Evolutionary conservation across 2,797 vertebrate species (phyloP).

Genomic region (Poecilia velifera): DNA sequence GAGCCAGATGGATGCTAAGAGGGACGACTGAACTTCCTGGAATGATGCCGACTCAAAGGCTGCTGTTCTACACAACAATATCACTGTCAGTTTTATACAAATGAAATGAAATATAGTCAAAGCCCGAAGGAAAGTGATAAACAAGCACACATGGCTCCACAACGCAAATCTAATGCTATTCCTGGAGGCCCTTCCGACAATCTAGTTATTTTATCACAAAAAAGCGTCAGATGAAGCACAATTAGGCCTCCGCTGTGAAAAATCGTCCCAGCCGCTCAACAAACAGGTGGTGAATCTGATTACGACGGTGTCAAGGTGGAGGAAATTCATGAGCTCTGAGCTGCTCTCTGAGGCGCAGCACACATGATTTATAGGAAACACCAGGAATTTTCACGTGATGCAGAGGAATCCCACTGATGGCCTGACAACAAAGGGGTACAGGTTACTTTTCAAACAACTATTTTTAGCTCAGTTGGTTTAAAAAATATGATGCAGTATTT

Average conservation of each 20-base stretch:
- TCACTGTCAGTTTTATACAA: conserved; percentile 20
- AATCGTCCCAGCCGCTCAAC: conserved; percentile 49
- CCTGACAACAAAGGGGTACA: background rate
- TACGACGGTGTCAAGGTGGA: conserved; percentile 58
- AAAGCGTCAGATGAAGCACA: conserved; percentile 52
- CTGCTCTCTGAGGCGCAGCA: conserved; percentile 46
- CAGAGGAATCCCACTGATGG: conserved; percentile 40
- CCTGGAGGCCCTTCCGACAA: conserved; percentile 48
- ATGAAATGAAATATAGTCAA: conserved; percentile 36
- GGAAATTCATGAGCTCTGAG: conserved; percentile 57
- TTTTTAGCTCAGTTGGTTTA: background rate
- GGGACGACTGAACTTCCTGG: conserved; percentile 3
- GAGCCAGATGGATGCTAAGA: background rate
- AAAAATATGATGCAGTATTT: background rate
- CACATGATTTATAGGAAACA: conserved; percentile 65
- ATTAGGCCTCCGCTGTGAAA: conserved; percentile 57
- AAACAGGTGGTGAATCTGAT: conserved; percentile 79
- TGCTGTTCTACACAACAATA: conserved; percentile 12
- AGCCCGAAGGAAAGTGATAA: conserved; percentile 23
- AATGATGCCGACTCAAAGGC: background rate
- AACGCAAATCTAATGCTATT: conserved; percentile 47
- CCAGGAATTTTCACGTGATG: conserved; percentile 45
- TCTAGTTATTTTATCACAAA: conserved; percentile 53
- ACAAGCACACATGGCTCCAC: conserved; percentile 44
- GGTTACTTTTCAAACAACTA: background rate